These are phyloP conservation scores for Drosophila parvula DNA, from an alignment of 1,140 invertebrate species.

Conservation along the genomic window DNA sequence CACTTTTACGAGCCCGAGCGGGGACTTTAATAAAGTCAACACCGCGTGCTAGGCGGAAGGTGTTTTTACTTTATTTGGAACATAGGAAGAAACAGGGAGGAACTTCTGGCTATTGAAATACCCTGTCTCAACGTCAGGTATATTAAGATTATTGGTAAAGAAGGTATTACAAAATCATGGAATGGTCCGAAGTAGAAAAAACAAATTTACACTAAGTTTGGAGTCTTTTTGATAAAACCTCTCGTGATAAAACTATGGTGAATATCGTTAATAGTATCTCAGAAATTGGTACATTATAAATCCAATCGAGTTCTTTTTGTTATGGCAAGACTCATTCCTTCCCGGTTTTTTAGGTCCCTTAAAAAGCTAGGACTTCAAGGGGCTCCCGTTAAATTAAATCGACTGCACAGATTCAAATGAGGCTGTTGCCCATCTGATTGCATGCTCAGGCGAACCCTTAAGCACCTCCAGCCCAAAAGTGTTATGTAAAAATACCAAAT, in stretches of 20 bases:
- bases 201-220: too few relatives aligned
- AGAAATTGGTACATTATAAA: not conserved
- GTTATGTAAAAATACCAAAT: constrained; percentile 30
- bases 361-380: not conserved
- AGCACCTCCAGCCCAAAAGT: constrained; percentile 9
- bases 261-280: not conserved
- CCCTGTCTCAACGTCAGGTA: not conserved
- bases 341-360: not conserved
- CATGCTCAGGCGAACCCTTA: constrained; percentile 1
- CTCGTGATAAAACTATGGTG: not conserved
- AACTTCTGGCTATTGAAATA: not conserved
- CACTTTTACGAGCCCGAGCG: constrained; percentile 25
- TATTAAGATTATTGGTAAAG: too few relatives aligned
- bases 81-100: not conserved
- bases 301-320: not conserved
- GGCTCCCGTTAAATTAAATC: constrained; percentile 2
- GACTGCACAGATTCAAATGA: constrained; percentile 8
- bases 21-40: constrained; percentile 36
- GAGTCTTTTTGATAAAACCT: too few relatives aligned
- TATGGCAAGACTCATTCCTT: too few relatives aligned
- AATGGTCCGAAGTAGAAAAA: too few relatives aligned
- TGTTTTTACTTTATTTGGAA: not conserved
- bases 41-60: not conserved
- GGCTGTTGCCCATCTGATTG: constrained; percentile 10
- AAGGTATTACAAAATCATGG: too few relatives aligned